Percentiles rank a stretch among this genome's conserved stretches.
phyloP scores from a whole-genome alignment of 2,888 invertebrate genomes.

The Macrosoma leucophasiata region DNA sequence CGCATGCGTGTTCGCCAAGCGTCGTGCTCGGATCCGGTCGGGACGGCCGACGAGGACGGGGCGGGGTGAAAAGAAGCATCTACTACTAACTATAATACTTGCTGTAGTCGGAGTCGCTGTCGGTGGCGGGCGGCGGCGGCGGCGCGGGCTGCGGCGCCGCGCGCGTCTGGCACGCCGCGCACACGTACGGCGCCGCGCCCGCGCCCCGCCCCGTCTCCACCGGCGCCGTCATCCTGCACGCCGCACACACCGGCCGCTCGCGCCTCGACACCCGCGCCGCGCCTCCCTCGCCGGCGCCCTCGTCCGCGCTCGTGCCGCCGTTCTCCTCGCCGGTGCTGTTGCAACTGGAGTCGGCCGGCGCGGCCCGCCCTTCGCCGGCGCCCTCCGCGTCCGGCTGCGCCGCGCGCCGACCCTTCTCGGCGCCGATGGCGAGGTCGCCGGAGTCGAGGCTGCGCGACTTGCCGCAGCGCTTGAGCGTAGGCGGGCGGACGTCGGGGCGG shows the following conservation, averaged over 20 bases:
- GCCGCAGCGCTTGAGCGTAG: conserved; percentile 80
- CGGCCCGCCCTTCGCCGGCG: conserved; percentile 26
- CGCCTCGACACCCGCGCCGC: conserved; percentile 31
- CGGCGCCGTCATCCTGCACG: conserved; percentile 41
- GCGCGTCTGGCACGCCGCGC: conserved; percentile 30
- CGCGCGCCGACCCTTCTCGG: conserved; percentile 52
- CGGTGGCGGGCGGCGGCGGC: conserved; percentile 34
- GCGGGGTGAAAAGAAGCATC: conserved; percentile 56
- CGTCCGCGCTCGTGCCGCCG: conserved; percentile 41
- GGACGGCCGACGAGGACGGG: conserved; percentile 30
- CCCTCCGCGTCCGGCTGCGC: conserved; percentile 29
- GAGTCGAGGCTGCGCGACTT: conserved; percentile 91
- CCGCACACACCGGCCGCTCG: conserved; percentile 41
- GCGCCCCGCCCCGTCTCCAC: conserved; percentile 30
- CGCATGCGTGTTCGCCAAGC: conserved; percentile 26
- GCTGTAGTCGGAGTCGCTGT: conserved; percentile 72
- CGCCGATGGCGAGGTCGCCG: conserved; percentile 82
- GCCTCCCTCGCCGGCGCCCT: conserved; percentile 20
- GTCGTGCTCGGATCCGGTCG: conserved; percentile 24
- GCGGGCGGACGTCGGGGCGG: conserved; percentile 44
- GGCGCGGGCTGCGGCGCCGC: conserved; percentile 25
- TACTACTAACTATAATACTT: conserved; percentile 75
- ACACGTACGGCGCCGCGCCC: conserved; percentile 34
- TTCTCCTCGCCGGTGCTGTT: conserved; percentile 45
- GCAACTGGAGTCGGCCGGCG: conserved; percentile 37